Base-by-base conservation (phyloP, 2,888 invertebrate genomes). In the Leuctra nigra region DNA sequence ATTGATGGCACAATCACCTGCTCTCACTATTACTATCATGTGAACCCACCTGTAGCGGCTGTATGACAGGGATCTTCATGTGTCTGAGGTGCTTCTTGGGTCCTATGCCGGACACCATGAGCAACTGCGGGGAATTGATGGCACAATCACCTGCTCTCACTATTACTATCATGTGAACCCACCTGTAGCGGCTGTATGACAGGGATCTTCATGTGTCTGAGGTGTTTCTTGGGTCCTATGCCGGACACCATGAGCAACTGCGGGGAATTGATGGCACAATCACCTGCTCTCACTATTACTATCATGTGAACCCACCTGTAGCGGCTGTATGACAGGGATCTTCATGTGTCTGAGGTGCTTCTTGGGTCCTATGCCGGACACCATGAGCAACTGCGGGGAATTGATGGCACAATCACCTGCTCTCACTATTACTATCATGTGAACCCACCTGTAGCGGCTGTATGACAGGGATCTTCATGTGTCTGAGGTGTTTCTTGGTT, bases 181-280 rank as follows among this genome's bases (percentile, higher is more conserved):
- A 86, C 84, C 4, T 76, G 76, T 35, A 81, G 72, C 68, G 83
- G 77, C 65, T 75, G 73, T 0, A 80, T 24, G 4, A 47, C 25
- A 1, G 25, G 13, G 9, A 47, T 16, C 14, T 24, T 29, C 59
- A 78, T 66, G 1, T 77, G 70, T 59, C 75, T 72, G 50, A 86
- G 72, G 65, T 84, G 80, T 23, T 75, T 71, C 58, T 69, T 75
- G 0, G 84, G 84, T 1, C 86, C 86, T 7, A 90, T 78, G 2
- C 91, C 91, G 2, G 89, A 88, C 14, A 90, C 69, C 84, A 89
- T 83, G 18, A 91, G 71, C 6, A 91, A 67, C 68, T 90, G 86
- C 0, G 91, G 87, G 4, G 87, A 79, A 70, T 87, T 85, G 33
- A 90, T 79, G 3, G 87, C 80, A 4, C 89, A n/a, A n/a, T n/a